Percentiles rank a stretch among this genome's conserved stretches.
Conservation (phyloP, 2,888 invertebrate species). For the Sminthurides aquaticus region DNA sequence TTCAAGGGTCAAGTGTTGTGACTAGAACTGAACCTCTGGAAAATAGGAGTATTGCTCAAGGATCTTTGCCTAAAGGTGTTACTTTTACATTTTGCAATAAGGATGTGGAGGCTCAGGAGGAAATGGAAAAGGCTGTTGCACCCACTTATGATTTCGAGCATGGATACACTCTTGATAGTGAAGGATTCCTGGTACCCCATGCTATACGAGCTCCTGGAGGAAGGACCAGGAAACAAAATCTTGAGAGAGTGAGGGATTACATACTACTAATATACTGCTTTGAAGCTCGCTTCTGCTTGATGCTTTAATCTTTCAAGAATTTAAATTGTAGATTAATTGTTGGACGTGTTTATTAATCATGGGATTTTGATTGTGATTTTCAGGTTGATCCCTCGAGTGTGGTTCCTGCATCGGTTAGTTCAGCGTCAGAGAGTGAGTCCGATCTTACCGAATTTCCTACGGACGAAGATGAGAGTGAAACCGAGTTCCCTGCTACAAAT, state of each 20-base stretch:
- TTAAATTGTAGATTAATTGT: too few species aligned
- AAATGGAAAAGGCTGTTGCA: constrained; percentile 9
- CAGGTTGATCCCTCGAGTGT: constrained; percentile 43
- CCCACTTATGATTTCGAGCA: background rate
- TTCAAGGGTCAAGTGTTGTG: background rate
- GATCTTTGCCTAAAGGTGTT: background rate
- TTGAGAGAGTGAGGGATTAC: background rate
- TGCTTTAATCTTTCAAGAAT: background rate
- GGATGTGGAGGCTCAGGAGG: constrained; percentile 5
- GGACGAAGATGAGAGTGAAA: constrained; percentile 42
- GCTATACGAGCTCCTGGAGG: background rate
- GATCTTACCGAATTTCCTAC: constrained; percentile 34
- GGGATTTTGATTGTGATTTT: constrained; percentile 6
- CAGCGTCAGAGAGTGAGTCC: constrained; percentile 40
- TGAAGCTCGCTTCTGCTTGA: background rate
- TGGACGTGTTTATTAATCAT: too few species aligned
- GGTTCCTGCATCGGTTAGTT: constrained; percentile 37
- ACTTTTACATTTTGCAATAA: constrained; percentile 3
- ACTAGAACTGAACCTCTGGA: background rate
- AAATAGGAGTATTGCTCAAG: background rate
- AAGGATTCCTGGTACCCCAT: background rate
- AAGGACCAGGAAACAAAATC: constrained; percentile 3
- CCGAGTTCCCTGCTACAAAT: constrained; percentile 1
- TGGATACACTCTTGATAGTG: background rate
- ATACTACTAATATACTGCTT: background rate